A percentile compares a stretch with the other conserved stretches of the same genome.
Evolutionary conservation across 2,113 vertebrate species (phyloP).

Genomic region (Acanthisitta chloris): DNA sequence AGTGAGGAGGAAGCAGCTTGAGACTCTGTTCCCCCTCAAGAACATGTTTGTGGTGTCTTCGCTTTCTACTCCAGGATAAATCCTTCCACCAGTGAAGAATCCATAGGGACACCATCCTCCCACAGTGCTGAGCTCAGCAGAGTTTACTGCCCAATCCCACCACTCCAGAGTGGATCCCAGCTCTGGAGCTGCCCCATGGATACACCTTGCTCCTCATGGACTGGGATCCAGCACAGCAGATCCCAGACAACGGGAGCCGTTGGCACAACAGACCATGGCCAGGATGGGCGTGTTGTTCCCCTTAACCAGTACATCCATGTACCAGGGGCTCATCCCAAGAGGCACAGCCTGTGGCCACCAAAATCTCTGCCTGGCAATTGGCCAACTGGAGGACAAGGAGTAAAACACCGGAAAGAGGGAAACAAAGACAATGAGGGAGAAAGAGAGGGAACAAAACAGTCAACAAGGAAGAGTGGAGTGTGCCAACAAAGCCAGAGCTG

Average conservation of each 20-base stretch:
- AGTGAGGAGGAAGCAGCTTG: not conserved
- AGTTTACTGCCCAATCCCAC: not conserved
- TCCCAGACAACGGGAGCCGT: not conserved
- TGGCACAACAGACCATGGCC: rapidly evolving
- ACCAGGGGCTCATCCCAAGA: not conserved
- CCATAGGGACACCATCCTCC: not conserved
- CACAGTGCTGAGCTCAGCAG: not conserved
- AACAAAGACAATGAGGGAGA: not conserved
- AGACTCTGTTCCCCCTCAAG: rapidly evolving
- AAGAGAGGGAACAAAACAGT: not conserved
- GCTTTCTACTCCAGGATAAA: not conserved
- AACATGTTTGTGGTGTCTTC: rapidly evolving
- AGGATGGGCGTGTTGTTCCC: rapidly evolving
- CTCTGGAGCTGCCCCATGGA: not conserved
- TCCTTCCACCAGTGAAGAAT: not conserved
- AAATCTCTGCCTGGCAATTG: rapidly evolving
- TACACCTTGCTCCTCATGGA: rapidly evolving
- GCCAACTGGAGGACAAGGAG: not conserved
- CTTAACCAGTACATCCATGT: rapidly evolving
- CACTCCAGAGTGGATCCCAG: not conserved
- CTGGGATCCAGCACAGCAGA: rapidly evolving
- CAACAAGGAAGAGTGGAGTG: rapidly evolving
- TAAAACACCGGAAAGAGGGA: not conserved
- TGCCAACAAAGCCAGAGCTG: not conserved
- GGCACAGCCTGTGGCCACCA: rapidly evolving